Conservation (phyloP, 2,888 invertebrate species). For the Heteropelma amictum region DNA sequence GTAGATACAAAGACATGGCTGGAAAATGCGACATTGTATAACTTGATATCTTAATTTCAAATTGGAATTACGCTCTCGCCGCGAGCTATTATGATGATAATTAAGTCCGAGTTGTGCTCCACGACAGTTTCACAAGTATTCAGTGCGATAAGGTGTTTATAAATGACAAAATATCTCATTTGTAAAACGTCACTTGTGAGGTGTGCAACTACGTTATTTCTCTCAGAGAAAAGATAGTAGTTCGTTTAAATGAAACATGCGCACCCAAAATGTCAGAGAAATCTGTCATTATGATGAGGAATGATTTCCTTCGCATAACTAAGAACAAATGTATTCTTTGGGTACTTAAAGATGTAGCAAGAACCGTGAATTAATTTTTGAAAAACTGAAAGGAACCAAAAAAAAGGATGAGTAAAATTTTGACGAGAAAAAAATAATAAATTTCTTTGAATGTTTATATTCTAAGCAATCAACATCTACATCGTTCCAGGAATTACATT, state of each 20-base stretch:
- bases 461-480: too few relatives aligned
- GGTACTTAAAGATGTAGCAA: too few relatives aligned
- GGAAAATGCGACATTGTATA: neutral
- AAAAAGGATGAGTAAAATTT: too few relatives aligned
- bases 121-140: neutral
- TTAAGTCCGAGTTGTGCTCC: constrained; percentile 29
- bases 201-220: neutral
- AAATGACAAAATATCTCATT: constrained; percentile 43
- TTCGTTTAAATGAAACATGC: neutral
- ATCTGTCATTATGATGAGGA: too few relatives aligned
- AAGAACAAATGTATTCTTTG: too few relatives aligned
- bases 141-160: neutral
- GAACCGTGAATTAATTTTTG: too few relatives aligned
- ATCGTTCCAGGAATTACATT: too few relatives aligned
- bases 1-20: neutral
- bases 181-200: constrained; percentile 8
- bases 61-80: constrained; percentile 36
- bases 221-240: neutral
- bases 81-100: constrained; percentile 35
- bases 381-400: too few relatives aligned
- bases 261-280: too few relatives aligned
- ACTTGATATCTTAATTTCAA: constrained; percentile 27
- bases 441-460: too few relatives aligned
- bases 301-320: too few relatives aligned
- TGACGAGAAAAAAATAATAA: too few relatives aligned